Conservation (phyloP, 2,113 vertebrate species). For the Phasianus colchicus region DNA sequence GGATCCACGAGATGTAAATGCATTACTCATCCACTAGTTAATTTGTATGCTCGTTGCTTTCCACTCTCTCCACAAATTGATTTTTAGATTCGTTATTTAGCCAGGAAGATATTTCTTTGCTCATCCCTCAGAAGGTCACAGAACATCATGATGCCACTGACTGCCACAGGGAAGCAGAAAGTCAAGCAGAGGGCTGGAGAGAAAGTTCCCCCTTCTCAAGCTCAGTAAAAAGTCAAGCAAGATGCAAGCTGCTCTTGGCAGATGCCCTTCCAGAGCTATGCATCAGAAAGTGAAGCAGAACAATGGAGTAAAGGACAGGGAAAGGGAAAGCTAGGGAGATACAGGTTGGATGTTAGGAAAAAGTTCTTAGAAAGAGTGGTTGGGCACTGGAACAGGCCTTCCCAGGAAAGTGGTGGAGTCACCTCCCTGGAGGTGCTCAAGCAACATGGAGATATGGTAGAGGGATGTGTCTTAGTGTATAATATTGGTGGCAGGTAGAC, state of each 20-base stretch:
- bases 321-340: background rate
- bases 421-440: too few species aligned
- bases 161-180: background rate
- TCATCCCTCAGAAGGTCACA: constrained; percentile 46
- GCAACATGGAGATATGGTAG: too few species aligned
- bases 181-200: background rate
- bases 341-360: too few species aligned
- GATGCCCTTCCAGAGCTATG: background rate
- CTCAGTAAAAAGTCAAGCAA: background rate
- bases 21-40: constrained; percentile 50
- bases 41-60: constrained; percentile 68
- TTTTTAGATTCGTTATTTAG: constrained; percentile 69
- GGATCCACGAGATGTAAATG: constrained; percentile 52
- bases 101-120: constrained; percentile 53
- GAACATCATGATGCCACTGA: background rate
- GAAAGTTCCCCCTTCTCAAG: background rate
- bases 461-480: too few species aligned
- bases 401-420: too few species aligned
- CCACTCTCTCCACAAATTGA: constrained; percentile 64
- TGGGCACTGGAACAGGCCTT: too few species aligned
- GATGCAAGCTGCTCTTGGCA: background rate
- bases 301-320: accelerated
- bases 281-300: background rate
- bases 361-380: too few species aligned
- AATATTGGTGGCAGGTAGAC: too few species aligned